Evolutionary conservation across 2,888 invertebrate genomes (phyloP).

Genomic region (Oligia latruncula): DNA sequence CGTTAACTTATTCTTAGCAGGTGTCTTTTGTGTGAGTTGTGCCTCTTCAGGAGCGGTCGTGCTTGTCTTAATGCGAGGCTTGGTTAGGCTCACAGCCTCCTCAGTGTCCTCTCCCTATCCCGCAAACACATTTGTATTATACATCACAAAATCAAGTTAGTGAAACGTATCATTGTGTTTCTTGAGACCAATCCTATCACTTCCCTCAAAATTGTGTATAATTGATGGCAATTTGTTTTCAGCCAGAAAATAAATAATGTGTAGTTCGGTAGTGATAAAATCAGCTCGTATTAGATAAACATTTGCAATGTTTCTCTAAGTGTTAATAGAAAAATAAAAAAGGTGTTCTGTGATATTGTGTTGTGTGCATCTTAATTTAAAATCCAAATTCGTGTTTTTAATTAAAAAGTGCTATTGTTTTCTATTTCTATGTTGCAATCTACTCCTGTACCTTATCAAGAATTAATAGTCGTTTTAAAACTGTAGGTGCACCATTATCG

Average conservation of each 20-base stretch:
- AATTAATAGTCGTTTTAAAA: constrained; percentile 79
- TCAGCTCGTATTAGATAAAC: constrained; percentile 33
- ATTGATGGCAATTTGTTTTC: neutral
- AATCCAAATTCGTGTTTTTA: constrained; percentile 52
- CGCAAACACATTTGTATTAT: constrained; percentile 73
- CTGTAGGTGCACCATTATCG: constrained; percentile 65
- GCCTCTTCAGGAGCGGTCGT: constrained; percentile 88
- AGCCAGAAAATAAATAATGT: neutral
- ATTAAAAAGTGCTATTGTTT: constrained; percentile 35
- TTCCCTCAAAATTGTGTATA: neutral
- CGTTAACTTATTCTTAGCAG: constrained; percentile 88
- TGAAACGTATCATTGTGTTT: constrained; percentile 41
- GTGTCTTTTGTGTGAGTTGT: constrained; percentile 88
- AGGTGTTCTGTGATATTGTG: constrained; percentile 52
- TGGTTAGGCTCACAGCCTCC: constrained; percentile 87
- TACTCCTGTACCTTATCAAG: constrained; percentile 80
- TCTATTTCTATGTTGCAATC: constrained; percentile 54
- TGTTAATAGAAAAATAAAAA: constrained; percentile 50
- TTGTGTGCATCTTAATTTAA: constrained; percentile 42
- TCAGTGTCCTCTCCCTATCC: constrained; percentile 87
- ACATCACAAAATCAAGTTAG: constrained; percentile 64
- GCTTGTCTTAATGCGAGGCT: constrained; percentile 88
- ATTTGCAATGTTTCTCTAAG: constrained; percentile 37
- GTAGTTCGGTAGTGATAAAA: constrained; percentile 33
- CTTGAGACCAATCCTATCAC: constrained; percentile 37